Conservation (phyloP, 2,797 vertebrate genomes). For the Thripadectes ignobilis region DNA sequence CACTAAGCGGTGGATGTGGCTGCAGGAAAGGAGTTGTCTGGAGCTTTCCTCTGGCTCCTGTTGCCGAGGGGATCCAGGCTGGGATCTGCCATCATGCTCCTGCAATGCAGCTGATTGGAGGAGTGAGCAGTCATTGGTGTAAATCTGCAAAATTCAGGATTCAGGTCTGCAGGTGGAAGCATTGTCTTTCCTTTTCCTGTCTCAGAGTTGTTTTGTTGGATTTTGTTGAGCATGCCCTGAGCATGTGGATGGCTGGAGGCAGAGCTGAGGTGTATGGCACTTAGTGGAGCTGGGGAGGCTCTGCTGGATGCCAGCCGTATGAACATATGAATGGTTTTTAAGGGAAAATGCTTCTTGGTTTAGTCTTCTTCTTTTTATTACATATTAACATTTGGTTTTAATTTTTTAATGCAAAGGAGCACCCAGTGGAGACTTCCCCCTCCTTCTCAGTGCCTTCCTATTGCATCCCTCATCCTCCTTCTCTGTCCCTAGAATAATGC, state of each 20-base stretch:
- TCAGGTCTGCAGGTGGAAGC: not conserved
- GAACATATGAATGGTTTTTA: not conserved
- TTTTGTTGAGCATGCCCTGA: not conserved
- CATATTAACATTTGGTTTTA: not conserved
- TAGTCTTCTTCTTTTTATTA: not conserved
- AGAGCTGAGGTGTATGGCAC: not conserved
- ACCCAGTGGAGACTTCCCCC: not conserved
- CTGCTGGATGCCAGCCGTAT: rapidly evolving
- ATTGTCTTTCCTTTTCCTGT: not conserved
- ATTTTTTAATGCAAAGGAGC: not conserved
- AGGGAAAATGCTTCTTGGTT: not conserved
- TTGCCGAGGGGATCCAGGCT: not conserved
- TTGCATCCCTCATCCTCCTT: not conserved
- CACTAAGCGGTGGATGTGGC: not conserved
- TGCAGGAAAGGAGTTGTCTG: rapidly evolving
- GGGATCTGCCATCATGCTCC: not conserved
- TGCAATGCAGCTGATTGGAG: not conserved
- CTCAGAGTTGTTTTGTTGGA: not conserved
- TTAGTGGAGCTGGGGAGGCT: not conserved
- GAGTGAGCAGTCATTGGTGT: not conserved
- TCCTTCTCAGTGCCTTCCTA: not conserved
- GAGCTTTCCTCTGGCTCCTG: not conserved
- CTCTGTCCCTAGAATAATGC: rapidly evolving
- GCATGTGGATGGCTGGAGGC: rapidly evolving
- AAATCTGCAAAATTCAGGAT: not conserved